Conservation (phyloP, 2,797 vertebrate species). For the Acipenser transmontanus region DNA sequence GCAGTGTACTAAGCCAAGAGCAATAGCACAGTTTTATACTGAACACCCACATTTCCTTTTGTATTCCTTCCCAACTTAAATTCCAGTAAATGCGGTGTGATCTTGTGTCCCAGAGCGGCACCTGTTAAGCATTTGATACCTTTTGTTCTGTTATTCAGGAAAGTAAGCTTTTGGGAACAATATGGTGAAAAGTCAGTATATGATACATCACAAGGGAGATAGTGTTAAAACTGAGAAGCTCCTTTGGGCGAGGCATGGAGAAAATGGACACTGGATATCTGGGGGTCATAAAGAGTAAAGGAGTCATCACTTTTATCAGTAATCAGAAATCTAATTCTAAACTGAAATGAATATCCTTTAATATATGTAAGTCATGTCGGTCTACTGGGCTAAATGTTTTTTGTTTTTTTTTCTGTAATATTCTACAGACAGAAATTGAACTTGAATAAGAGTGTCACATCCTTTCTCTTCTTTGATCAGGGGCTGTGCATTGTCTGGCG, state of each 20-base stretch:
- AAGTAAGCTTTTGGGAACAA: constrained; percentile 45
- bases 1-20: constrained; percentile 25
- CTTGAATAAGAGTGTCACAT: constrained; percentile 58
- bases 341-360: constrained; percentile 40
- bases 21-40: constrained; percentile 35
- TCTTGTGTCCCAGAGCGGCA: constrained; percentile 48
- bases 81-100: constrained; percentile 38
- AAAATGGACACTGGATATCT: constrained; percentile 29
- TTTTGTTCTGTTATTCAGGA: constrained; percentile 45
- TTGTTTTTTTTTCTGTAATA: constrained; percentile 32
- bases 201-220: constrained; percentile 40
- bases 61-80: constrained; percentile 41
- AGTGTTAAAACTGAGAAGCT: constrained; percentile 21
- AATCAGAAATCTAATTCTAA: constrained; percentile 42
- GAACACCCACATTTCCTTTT: constrained; percentile 36
- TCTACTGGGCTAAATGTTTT: constrained; percentile 44
- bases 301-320: constrained; percentile 37
- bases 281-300: constrained; percentile 34
- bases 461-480: constrained; percentile 72
- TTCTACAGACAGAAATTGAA: constrained; percentile 46
- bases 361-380: constrained; percentile 40
- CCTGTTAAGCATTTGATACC: constrained; percentile 57
- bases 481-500: constrained; percentile 59
- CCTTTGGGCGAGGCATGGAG: constrained; percentile 12
- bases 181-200: constrained; percentile 48